Evolutionary conservation across 1,140 invertebrate genomes (phyloP), one percentile per base, ranked within the genome.

Genomic region (Harpegnathos saltator): DNA sequence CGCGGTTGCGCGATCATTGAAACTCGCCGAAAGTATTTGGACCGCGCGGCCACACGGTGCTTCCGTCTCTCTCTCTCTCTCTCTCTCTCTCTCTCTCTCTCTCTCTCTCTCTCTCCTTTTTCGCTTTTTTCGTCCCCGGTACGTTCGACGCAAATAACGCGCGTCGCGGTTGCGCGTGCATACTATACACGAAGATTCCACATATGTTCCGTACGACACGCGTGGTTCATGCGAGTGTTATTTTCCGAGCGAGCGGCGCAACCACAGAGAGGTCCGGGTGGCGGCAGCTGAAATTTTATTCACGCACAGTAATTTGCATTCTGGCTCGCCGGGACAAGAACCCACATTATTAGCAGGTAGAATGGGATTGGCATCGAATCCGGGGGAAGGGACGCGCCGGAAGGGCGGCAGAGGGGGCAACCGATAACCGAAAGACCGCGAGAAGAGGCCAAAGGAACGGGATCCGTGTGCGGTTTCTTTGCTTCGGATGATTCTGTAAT

Each of bases 261-360:
- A 62, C 80, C 54, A 50, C 74, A 86, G 71, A 86, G 71, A 71
- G n/a, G 48, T 58, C 15, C 52, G 75, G 54, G 71, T 19, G 74
- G 56, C 84, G 74, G 87, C 92, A 92, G 90, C 90, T 91, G 91
- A 91, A 87, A 86, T 90, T 90, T 93, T 90, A 89, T 90, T 90
- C 85, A 84, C 85, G 75, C 85, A 87, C 78, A 91, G 91, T 93
- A 92, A 93, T 93, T 93, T 94, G 93, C 92, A 93, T 94, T 91
- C 90, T 91, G 84, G 85, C 85, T 91, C 72, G 84, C 82, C 85
- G 85, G 73, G 87, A 90, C 89, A 90, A 90, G 91, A 92, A 92
- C 85, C 90, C 90, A 90, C 91, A 92, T 92, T 92, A 92, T 93
- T 91, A 91, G 72, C 65, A 69, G 75, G 71, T 74, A 33, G 62